Base-by-base conservation (phyloP, 37 sponge, comb jelly and placozoan genomes). In the Axinella damicornis region DNA sequence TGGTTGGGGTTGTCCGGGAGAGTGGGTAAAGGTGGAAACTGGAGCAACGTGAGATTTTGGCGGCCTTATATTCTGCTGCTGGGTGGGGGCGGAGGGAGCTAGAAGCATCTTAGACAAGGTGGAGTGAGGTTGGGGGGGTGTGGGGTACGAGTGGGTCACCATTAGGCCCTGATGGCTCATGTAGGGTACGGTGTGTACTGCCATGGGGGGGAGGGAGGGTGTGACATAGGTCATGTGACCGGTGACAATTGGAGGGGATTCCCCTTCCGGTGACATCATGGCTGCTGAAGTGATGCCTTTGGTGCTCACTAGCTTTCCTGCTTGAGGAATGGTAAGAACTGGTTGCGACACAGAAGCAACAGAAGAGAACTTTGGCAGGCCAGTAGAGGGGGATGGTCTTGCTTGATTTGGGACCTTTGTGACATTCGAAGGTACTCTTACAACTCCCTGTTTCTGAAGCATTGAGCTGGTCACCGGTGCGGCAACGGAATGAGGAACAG, bases 41-140 rank as follows among this genome's bases (percentile, higher is more conserved):
- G 46, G 6, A 9, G 6, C 46, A 46, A 4, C 9, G 46, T 46
- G 46, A 46, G 46, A 9, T 46, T 46, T 46, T 46, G 9, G 34
- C 34, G 6, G 35, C 69, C 31, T 68, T 32, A 6, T 2, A 2
- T 68, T 36, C 22, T 68, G 30, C 34, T 20, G 46, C 53, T 46
- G 53, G 81, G 1, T 68, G 69, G 19, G 46, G 46, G 46, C 46
- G 9, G 80, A 36, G 9, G 68, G 38, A 24, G 55, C 52, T 27
- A 79, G 1, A 15, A 69, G 58, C 81, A 80, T 80, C 69, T 80
- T 80, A 69, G 81, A 69, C 39, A 80, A 69, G 16, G 27, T 67
- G 30, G 57, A 22, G 37, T 19, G 28, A 27, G 35, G 15, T 18
- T 59, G 46, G 9, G 46, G 46, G 46, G 6, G 6, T 12, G 46